Evolutionary conservation across 1,140 invertebrate species (phyloP).

Genomic region (Eumeta japonica): DNA sequence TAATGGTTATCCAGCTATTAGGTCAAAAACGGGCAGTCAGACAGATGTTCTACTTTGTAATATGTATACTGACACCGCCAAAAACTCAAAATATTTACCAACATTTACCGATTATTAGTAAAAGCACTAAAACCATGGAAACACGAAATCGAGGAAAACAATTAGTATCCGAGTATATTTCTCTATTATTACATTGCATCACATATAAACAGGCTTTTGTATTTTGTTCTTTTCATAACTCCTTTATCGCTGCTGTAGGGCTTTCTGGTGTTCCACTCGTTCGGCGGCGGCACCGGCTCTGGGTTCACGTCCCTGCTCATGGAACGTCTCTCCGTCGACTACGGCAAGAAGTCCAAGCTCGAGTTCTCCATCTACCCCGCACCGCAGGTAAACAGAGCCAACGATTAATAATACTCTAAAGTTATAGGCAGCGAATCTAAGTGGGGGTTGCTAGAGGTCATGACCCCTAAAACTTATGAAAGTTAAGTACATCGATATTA

Average conservation of each 20-base stretch:
- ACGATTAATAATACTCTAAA: no score
- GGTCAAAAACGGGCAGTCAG: no score
- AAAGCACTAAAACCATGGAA: not conserved
- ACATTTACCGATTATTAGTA: not conserved
- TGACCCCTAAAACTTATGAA: not conserved
- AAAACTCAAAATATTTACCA: not conserved
- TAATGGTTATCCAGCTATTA: no score
- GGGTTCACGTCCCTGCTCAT: conserved; percentile 81
- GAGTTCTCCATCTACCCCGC: conserved; percentile 85
- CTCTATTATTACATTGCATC: no score
- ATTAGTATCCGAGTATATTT: no score
- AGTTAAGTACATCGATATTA: not conserved
- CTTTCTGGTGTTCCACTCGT: conserved; percentile 84
- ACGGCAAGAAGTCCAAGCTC: conserved; percentile 79
- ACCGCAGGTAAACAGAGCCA: conserved; percentile 83
- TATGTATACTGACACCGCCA: no score
- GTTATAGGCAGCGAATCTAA: no score
- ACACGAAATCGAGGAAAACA: conserved; percentile 19
- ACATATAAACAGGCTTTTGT: no score
- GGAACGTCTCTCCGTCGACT: conserved; percentile 78
- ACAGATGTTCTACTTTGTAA: no score
- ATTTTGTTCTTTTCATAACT: conserved; percentile 7
- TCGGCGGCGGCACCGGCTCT: conserved; percentile 83
- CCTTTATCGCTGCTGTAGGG: conserved; percentile 56
- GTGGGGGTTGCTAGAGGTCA: no score